A percentile compares a stretch with the other conserved stretches of the same genome.
Evolutionary conservation across 2,888 invertebrate species (phyloP).

Genomic region (Drosophila heteroneura): DNA sequence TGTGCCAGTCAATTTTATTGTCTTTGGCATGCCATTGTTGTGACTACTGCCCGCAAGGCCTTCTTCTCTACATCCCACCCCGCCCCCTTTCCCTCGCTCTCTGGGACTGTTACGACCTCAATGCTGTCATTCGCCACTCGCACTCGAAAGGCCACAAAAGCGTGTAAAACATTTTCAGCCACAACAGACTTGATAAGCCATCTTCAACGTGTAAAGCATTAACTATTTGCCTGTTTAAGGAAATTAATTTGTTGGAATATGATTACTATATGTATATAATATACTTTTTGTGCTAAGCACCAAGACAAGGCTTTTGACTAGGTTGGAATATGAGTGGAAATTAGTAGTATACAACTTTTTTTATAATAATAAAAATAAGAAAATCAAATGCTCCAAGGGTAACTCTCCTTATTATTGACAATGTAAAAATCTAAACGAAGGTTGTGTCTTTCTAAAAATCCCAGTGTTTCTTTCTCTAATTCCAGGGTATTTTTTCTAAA

Average conservation of each 20-base stretch:
- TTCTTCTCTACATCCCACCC: neutral
- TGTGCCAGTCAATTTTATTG: constrained; percentile 66
- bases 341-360: neutral
- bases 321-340: neutral
- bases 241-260: neutral
- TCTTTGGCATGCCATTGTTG: constrained; percentile 63
- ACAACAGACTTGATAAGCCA: constrained; percentile 15
- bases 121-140: constrained; percentile 6
- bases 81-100: too few relatives aligned
- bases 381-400: neutral
- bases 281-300: too few relatives aligned
- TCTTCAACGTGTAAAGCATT: constrained; percentile 1
- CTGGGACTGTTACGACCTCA: constrained; percentile 13
- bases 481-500: neutral
- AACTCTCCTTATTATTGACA: neutral
- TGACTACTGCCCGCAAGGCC: constrained; percentile 36
- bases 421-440: neutral
- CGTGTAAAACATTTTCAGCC: constrained; percentile 28
- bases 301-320: neutral
- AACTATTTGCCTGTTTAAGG: neutral
- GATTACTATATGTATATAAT: neutral
- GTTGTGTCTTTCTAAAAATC: neutral
- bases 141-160: constrained; percentile 12
- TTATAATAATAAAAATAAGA: neutral
- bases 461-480: too few relatives aligned